These are phyloP conservation scores for Atopsyche davidsoni DNA, from an alignment of 1,140 invertebrate genomes.

Conservation along the genomic window DNA sequence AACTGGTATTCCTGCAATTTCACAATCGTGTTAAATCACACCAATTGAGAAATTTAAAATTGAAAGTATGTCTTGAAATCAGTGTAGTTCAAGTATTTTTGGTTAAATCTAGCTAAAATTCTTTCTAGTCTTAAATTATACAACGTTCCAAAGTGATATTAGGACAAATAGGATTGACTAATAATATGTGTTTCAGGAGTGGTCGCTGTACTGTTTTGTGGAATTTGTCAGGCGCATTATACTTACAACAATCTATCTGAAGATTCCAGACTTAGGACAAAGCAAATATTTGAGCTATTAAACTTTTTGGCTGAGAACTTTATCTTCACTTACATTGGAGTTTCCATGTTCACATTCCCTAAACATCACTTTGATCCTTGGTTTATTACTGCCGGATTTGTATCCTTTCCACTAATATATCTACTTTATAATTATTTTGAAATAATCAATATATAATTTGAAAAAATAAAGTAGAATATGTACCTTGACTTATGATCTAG, in stretches of 20 bases:
- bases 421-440: neutral
- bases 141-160: no score
- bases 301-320: slow-evolving; percentile 98
- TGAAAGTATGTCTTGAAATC: no score
- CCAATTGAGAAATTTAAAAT: no score
- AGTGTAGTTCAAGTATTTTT: no score
- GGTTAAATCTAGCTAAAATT: no score
- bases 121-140: no score
- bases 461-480: slow-evolving; percentile 1
- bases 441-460: neutral
- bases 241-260: slow-evolving; percentile 95
- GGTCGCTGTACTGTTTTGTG: slow-evolving; percentile 95
- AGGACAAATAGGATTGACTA: no score
- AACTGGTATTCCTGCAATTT: no score
- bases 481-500: slow-evolving; percentile 41
- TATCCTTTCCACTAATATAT: slow-evolving; percentile 61
- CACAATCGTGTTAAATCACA: no score
- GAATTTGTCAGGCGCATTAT: slow-evolving; percentile 98
- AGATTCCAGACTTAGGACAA: slow-evolving; percentile 84
- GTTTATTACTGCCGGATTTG: slow-evolving; percentile 90
- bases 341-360: slow-evolving; percentile 96
- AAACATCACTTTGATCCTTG: slow-evolving; percentile 88
- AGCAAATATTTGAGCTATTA: slow-evolving; percentile 90
- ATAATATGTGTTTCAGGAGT: slow-evolving; percentile 68
- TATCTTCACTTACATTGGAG: slow-evolving; percentile 98